phyloP scores from a whole-genome alignment of 37 sponge, comb jelly and placozoan species.

The Corticium candelabrum region DNA sequence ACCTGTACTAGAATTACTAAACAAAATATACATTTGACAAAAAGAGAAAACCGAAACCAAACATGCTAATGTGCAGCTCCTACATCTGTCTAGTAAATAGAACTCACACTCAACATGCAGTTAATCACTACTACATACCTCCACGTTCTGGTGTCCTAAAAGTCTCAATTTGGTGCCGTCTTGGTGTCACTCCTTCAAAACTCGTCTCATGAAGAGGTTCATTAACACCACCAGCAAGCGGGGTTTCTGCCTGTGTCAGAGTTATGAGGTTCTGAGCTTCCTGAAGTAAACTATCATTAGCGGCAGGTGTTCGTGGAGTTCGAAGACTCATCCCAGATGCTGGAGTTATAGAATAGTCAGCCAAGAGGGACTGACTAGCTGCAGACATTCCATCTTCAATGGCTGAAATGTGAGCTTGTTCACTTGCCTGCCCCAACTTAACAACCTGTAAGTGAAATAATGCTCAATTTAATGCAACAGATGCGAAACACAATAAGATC shows the following conservation, averaged over 20 bases:
- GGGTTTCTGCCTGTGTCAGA: conserved; percentile 70
- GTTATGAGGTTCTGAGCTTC: conserved; percentile 84
- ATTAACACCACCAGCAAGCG: conserved; percentile 81
- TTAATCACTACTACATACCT: too few relatives aligned
- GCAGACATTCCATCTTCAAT: conserved; percentile 24
- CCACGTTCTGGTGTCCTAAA: too few relatives aligned
- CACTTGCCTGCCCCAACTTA: conserved; percentile 72
- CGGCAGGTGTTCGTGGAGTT: conserved; percentile 79
- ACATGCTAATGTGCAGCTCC: too few relatives aligned
- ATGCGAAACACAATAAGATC: too few relatives aligned
- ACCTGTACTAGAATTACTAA: too few relatives aligned
- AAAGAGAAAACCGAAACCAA: too few relatives aligned
- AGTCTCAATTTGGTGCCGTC: conserved; percentile 57
- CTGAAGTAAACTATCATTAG: conserved; percentile 59
- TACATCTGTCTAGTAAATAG: too few relatives aligned
- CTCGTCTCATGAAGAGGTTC: conserved; percentile 53
- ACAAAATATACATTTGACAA: too few relatives aligned
- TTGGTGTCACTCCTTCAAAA: conserved; percentile 78
- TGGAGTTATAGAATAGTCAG: conserved; percentile 88
- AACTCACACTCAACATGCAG: too few relatives aligned
- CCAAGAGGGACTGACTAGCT: conserved; percentile 68
- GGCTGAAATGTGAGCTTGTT: conserved; percentile 34
- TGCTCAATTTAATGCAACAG: not conserved
- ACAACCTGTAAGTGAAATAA: conserved; percentile 47
- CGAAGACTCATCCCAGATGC: conserved; percentile 13